Evolutionary conservation across 2,113 vertebrate genomes (phyloP).

Genomic region (Glaucomys volans): DNA sequence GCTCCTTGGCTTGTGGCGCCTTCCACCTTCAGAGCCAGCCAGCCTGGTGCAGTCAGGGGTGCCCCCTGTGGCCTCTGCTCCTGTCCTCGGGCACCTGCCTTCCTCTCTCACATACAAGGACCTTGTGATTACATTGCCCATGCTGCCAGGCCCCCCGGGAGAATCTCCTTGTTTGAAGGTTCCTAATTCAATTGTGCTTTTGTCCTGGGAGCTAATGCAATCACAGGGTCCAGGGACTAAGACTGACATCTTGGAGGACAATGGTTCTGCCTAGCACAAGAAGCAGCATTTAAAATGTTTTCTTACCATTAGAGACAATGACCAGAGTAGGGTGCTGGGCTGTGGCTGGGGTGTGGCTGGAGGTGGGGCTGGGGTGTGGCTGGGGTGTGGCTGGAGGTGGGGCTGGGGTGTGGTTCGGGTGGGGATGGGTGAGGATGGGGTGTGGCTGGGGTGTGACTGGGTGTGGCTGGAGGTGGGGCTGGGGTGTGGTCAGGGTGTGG

Average conservation of each 20-base stretch:
- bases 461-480: no score
- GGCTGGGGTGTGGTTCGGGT: no score
- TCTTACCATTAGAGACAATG: background rate
- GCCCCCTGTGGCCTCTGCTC: background rate
- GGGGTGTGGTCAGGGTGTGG: no score
- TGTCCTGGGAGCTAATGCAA: background rate
- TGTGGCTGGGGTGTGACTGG: no score
- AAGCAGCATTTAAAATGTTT: background rate
- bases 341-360: background rate
- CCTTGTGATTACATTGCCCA: background rate
- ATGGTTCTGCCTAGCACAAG: background rate
- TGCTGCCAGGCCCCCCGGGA: background rate
- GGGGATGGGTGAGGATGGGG: no score
- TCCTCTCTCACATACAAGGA: background rate
- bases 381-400: no score
- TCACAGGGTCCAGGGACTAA: background rate
- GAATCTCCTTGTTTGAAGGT: background rate
- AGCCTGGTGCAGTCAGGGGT: accelerated
- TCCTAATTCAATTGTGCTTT: background rate
- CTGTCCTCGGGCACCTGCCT: background rate
- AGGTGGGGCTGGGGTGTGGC: no score
- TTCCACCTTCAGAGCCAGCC: background rate
- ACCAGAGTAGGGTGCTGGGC: background rate
- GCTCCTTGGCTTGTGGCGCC: background rate
- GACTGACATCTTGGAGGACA: background rate